phyloP scores from a whole-genome alignment of 2,888 invertebrate species.

The Andrena marginata region DNA sequence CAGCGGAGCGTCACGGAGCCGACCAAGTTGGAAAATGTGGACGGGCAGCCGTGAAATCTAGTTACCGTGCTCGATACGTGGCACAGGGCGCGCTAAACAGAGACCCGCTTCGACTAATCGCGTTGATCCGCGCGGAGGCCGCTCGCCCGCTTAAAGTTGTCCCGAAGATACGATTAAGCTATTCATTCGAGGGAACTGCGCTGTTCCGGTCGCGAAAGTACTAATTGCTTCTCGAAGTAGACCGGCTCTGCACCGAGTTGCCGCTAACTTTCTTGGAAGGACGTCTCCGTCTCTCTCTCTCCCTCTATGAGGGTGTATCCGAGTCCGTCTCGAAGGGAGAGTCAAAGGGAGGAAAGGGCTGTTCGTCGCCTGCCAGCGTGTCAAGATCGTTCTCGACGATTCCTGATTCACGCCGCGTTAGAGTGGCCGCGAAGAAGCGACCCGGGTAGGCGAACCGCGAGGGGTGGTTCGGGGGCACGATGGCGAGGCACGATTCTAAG shows the following conservation, averaged over 20 bases:
- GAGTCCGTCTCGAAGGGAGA: too few species aligned
- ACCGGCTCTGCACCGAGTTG: constrained; percentile 26
- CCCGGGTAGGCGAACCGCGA: neutral
- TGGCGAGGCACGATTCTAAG: constrained; percentile 62
- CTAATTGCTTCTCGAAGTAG: constrained; percentile 78
- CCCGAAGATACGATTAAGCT: constrained; percentile 75
- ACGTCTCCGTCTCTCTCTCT: neutral
- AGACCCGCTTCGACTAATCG: constrained; percentile 19
- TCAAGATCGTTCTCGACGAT: neutral
- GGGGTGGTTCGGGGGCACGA: neutral
- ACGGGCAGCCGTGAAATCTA: constrained; percentile 20
- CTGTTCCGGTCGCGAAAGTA: constrained; percentile 51
- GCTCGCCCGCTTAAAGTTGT: constrained; percentile 72
- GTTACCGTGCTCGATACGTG: constrained; percentile 18
- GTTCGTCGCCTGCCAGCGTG: neutral
- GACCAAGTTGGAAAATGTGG: neutral
- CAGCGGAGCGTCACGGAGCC: too few species aligned
- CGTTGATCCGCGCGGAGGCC: constrained; percentile 25
- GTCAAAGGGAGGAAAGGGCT: neutral
- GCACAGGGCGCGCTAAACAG: neutral
- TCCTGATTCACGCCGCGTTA: neutral
- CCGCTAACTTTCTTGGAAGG: constrained; percentile 60
- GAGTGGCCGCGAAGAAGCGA: neutral
- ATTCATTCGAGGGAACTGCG: constrained; percentile 73
- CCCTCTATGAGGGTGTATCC: too few species aligned